phyloP scores from a whole-genome alignment of 37 sponge, comb jelly and placozoan species.

The Tethya wilhelma region DNA sequence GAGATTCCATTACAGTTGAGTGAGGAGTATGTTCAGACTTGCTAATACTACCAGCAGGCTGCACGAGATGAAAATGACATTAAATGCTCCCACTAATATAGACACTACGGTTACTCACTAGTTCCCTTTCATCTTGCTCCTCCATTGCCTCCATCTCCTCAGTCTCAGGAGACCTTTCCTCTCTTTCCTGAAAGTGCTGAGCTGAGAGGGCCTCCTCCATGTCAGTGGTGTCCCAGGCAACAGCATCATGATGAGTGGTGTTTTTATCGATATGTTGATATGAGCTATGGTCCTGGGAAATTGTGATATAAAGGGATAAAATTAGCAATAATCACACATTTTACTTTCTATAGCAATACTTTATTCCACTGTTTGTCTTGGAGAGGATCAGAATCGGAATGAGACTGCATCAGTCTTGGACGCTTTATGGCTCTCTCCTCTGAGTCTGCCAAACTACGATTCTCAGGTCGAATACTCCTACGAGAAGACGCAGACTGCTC shows the following conservation, averaged over 20 bases:
- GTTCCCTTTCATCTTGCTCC: neutral
- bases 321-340: too few species aligned
- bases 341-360: neutral
- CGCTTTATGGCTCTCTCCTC: constrained; percentile 13
- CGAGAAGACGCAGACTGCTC: too few species aligned
- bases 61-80: too few species aligned
- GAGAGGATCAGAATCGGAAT: neutral
- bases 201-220: neutral
- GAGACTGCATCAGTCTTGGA: constrained; percentile 22
- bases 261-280: constrained; percentile 44
- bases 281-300: constrained; percentile 16
- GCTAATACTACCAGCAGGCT: too few species aligned
- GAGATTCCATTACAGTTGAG: too few species aligned
- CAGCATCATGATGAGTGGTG: constrained; percentile 24
- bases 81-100: neutral
- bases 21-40: too few species aligned
- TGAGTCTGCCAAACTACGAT: too few species aligned
- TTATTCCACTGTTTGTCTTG: too few species aligned
- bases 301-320: too few species aligned
- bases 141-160: constrained; percentile 19
- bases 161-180: too few species aligned
- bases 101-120: neutral
- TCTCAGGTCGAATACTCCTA: too few species aligned
- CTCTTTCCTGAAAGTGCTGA: neutral
- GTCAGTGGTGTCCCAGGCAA: constrained; percentile 34